A percentile compares a stretch with the other conserved stretches of the same genome.
phyloP scores from a whole-genome alignment of 1,140 invertebrate genomes.

The Trachymyrmex septentrionalis region DNA sequence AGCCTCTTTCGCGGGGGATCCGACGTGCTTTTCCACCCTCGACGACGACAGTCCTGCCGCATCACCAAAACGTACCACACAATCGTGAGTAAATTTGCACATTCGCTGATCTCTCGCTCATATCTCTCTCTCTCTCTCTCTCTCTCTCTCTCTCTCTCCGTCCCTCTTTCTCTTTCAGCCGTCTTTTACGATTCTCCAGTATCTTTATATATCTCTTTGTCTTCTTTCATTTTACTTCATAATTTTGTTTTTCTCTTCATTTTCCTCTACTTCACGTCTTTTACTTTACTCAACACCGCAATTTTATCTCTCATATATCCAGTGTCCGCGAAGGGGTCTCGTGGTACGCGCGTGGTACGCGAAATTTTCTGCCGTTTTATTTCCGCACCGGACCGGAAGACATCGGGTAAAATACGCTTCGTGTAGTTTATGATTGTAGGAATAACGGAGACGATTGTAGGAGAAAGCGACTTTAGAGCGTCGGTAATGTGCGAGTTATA shows the following conservation, averaged over 20 bases:
- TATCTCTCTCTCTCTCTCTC: conserved; percentile 8
- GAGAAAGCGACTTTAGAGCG: neutral
- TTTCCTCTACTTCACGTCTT: neutral
- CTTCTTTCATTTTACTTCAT: neutral
- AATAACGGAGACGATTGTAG: neutral
- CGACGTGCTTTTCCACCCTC: conserved; percentile 78
- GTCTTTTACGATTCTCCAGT: neutral
- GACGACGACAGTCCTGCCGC: conserved; percentile 84
- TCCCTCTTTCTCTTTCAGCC: conserved; percentile 17
- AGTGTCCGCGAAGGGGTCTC: conserved; percentile 22
- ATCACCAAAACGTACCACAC: conserved; percentile 84
- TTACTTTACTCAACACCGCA: conserved; percentile 11
- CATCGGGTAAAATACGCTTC: conserved; percentile 12
- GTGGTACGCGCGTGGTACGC: conserved; percentile 45
- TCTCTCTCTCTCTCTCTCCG: neutral
- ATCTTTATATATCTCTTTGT: conserved; percentile 2
- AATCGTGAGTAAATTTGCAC: conserved; percentile 84
- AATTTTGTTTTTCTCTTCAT: neutral
- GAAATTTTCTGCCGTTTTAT: conserved; percentile 25
- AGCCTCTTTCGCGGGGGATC: conserved; percentile 75
- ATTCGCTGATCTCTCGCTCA: conserved; percentile 60
- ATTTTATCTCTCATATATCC: conserved; percentile 8
- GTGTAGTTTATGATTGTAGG: neutral
- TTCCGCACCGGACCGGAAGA: conserved; percentile 36
- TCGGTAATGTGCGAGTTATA: conserved; percentile 16